Percentiles rank a stretch among this genome's conserved stretches.
Conservation (phyloP, 2,888 invertebrate species). For the Unio delphinus region DNA sequence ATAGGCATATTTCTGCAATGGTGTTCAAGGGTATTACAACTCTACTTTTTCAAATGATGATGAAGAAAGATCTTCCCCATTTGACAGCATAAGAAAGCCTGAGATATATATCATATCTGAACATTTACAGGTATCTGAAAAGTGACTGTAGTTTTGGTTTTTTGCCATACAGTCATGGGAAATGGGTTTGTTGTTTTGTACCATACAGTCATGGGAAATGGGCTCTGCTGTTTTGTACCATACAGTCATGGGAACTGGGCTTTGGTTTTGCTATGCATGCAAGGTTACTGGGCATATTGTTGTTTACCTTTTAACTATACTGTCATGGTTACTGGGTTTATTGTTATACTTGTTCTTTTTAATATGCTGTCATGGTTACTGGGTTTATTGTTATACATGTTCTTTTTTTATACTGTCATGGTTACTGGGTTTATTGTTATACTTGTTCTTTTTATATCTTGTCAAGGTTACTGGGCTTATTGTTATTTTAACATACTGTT, state of each 20-base stretch:
- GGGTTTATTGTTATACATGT: too few species aligned
- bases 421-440: too few species aligned
- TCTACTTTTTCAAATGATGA: slow-evolving; percentile 52
- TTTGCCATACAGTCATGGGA: not conserved
- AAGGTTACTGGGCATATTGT: too few species aligned
- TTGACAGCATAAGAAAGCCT: slow-evolving; percentile 4
- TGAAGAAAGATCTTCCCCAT: slow-evolving; percentile 29
- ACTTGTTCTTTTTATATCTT: too few species aligned
- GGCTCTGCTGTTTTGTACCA: not conserved
- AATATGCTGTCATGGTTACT: too few species aligned
- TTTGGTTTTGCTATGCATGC: too few species aligned
- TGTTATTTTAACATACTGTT: too few species aligned
- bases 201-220: not conserved
- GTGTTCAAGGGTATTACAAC: slow-evolving; percentile 22
- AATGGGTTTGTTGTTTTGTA: not conserved
- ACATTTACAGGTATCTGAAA: slow-evolving; percentile 22
- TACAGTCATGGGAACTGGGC: not conserved
- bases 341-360: too few species aligned
- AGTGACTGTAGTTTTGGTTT: not conserved
- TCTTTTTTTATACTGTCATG: too few species aligned
- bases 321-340: not conserved
- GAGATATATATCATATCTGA: slow-evolving; percentile 24
- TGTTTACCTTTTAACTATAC: too few species aligned
- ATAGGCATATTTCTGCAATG: too few species aligned
- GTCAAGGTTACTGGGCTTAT: not conserved